Evolutionary conservation across 2,888 invertebrate genomes (phyloP).

Genomic region (Machimus rusticus): DNA sequence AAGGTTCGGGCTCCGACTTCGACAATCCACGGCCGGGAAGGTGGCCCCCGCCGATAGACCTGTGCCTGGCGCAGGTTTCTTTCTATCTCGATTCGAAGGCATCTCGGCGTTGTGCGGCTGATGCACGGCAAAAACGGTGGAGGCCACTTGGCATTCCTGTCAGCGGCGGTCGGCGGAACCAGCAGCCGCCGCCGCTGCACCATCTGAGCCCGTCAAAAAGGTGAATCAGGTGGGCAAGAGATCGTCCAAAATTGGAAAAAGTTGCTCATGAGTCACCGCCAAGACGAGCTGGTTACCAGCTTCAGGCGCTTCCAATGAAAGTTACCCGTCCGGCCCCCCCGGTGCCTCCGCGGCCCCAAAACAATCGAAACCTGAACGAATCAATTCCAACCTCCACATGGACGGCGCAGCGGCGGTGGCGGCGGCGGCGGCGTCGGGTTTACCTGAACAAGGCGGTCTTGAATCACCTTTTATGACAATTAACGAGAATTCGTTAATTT

Average conservation of each 20-base stretch:
- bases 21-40: neutral
- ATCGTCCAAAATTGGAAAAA: slow-evolving; percentile 35
- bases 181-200: neutral
- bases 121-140: neutral
- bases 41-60: neutral
- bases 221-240: slow-evolving; percentile 33
- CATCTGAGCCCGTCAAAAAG: neutral
- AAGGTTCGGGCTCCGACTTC: neutral
- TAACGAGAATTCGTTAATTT: slow-evolving; percentile 34
- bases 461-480: slow-evolving; percentile 38
- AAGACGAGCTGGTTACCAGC: neutral
- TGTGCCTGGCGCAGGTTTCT: neutral
- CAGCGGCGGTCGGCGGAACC: neutral
- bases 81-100: neutral
- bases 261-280: slow-evolving; percentile 26
- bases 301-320: slow-evolving; percentile 29
- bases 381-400: slow-evolving; percentile 17
- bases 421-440: neutral
- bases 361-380: slow-evolving; percentile 25
- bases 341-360: neutral
- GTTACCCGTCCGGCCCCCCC: neutral
- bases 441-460: slow-evolving; percentile 20
- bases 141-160: neutral
- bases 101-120: neutral
- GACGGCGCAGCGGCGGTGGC: neutral